phyloP scores from a whole-genome alignment of 2,797 vertebrate genomes.

The Lemur catta region DNA sequence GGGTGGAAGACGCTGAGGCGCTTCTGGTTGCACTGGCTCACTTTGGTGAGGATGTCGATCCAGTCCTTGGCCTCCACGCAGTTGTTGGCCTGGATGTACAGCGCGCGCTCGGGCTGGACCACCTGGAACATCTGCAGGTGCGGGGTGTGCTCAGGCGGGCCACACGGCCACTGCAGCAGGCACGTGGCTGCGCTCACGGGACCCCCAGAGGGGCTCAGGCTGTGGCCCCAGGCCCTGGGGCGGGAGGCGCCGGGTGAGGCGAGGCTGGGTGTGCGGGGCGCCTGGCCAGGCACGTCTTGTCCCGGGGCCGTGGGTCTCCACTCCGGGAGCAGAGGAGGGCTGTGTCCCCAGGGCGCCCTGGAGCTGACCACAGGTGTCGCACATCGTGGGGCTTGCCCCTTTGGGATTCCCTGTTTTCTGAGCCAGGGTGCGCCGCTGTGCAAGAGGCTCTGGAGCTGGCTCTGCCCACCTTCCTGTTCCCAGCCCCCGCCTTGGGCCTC shows the following conservation, averaged over 20 bases:
- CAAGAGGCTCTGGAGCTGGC: neutral
- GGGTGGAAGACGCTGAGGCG: constrained; percentile 97
- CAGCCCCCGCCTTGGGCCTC: neutral
- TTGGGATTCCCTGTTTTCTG: neutral
- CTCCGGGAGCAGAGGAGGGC: neutral
- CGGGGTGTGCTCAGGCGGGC: neutral
- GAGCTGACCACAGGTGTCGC: neutral
- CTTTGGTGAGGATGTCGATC: constrained; percentile 99
- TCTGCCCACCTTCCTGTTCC: neutral
- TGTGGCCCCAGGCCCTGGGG: neutral
- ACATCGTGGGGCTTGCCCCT: neutral
- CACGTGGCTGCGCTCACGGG: rapidly evolving
- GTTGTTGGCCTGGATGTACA: constrained; percentile 99
- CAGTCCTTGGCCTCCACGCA: constrained; percentile 99
- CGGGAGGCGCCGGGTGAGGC: neutral
- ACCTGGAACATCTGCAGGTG: constrained; percentile 97
- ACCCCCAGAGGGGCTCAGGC: neutral
- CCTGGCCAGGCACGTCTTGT: neutral
- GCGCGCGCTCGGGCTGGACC: constrained; percentile 95
- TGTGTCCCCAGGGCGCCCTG: neutral
- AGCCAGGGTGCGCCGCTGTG: neutral
- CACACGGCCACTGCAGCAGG: rapidly evolving
- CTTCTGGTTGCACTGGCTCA: constrained; percentile 98
- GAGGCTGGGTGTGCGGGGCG: too few species aligned
- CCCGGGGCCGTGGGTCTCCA: too few species aligned